Evolutionary conservation across 2,888 invertebrate genomes (phyloP).

Genomic region (Dasysyrphus tricinctus): DNA sequence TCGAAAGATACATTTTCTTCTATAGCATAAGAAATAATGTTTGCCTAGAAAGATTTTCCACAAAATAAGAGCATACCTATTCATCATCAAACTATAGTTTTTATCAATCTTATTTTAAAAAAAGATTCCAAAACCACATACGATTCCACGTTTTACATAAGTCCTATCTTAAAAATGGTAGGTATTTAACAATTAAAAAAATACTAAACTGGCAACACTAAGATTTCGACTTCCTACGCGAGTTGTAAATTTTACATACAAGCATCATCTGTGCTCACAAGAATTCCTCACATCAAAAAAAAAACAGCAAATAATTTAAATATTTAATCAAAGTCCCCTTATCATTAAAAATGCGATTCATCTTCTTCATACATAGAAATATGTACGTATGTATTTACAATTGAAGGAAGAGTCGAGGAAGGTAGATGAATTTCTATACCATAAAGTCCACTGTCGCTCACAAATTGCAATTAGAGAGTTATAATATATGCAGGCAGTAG

Average conservation of each 20-base stretch:
- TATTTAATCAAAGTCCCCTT: conserved; percentile 69
- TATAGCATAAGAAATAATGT: no score
- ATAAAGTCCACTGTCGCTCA: conserved; percentile 20
- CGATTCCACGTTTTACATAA: no score
- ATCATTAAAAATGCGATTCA: conserved; percentile 53
- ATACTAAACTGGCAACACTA: conserved; percentile 1
- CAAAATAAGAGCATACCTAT: no score
- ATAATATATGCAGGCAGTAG: conserved; percentile 50
- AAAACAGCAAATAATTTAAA: conserved; percentile 54
- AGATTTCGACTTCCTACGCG: background rate
- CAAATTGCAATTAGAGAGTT: conserved; percentile 63
- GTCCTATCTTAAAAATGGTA: no score
- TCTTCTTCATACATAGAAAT: conserved; percentile 1
- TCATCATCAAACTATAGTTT: no score
- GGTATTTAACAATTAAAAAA: background rate
- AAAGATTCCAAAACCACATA: no score
- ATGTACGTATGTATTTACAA: background rate
- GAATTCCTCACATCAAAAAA: conserved; percentile 25
- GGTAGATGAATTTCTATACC: conserved; percentile 31
- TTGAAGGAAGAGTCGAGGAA: conserved; percentile 6
- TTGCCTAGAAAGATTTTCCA: no score
- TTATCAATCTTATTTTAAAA: no score
- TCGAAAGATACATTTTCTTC: no score
- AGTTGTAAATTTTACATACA: conserved; percentile 8
- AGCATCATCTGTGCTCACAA: conserved; percentile 12